Evolutionary conservation across 1,140 invertebrate species (phyloP).

Genomic region (Bradysia coprophila): DNA sequence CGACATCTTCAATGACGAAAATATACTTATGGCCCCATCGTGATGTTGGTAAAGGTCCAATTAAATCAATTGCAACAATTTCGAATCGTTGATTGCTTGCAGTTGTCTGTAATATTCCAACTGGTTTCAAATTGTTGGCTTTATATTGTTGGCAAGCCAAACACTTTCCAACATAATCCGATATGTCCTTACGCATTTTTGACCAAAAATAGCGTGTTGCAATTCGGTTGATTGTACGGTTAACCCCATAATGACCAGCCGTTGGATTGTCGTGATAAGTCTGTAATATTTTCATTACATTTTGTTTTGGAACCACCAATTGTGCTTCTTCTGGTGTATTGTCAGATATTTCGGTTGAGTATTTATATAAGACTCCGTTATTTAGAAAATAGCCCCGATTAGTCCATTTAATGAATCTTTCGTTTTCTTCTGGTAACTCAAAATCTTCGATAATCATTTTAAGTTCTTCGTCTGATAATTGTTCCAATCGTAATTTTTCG

Average conservation of each 20-base stretch:
- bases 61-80: neutral
- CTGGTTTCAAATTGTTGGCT: constrained; percentile 7
- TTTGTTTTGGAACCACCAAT: constrained; percentile 8
- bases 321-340: constrained; percentile 9
- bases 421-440: neutral
- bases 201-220: constrained; percentile 11
- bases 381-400: constrained; percentile 9
- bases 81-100: neutral
- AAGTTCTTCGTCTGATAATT: neutral
- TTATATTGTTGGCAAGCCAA: constrained; percentile 12
- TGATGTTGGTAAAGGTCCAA: neutral
- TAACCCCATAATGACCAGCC: constrained; percentile 10
- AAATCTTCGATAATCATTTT: neutral
- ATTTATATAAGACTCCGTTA: constrained; percentile 11
- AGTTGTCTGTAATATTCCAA: constrained; percentile 4
- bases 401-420: constrained; percentile 7
- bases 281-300: constrained; percentile 7
- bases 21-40: neutral
- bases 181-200: constrained; percentile 10
- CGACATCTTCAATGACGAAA: neutral
- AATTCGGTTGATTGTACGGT: constrained; percentile 9
- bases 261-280: constrained; percentile 4
- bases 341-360: constrained; percentile 5
- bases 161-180: constrained; percentile 10
- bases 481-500: constrained; percentile 5